phyloP scores from a whole-genome alignment of 2,888 invertebrate species.

The Oscheius sp. region DNA sequence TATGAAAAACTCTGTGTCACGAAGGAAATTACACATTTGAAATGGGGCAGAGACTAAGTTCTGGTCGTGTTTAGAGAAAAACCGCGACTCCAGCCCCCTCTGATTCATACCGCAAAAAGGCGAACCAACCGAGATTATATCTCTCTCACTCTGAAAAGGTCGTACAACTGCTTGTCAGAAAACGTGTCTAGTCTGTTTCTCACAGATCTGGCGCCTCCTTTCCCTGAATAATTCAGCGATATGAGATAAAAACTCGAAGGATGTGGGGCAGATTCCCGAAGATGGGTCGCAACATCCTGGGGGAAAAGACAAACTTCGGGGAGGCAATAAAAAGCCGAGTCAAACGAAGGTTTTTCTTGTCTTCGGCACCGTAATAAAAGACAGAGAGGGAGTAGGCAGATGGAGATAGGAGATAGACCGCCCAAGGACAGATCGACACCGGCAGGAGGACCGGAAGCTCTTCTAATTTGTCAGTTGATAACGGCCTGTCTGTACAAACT shows the following conservation, averaged over 20 bases:
- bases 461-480: not conserved
- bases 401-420: slow-evolving; percentile 17
- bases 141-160: not conserved
- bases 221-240: slow-evolving; percentile 2
- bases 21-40: not conserved
- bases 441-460: not conserved
- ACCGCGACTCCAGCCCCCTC: not conserved
- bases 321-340: slow-evolving; percentile 11
- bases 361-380: slow-evolving; percentile 33
- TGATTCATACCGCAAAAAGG: slow-evolving; percentile 4
- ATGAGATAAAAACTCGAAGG: not conserved
- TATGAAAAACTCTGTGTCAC: not conserved
- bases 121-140: not conserved
- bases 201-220: not conserved
- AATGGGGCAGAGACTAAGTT: not conserved
- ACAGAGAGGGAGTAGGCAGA: slow-evolving; percentile 15
- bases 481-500: too few relatives aligned
- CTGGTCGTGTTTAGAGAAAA: not conserved
- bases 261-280: not conserved
- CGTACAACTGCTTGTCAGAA: not conserved
- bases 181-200: not conserved
- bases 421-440: slow-evolving; percentile 31
- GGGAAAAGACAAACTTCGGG: not conserved
- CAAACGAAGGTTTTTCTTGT: slow-evolving; percentile 29
- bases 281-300: slow-evolving; percentile 11